Conservation (phyloP, 2,113 vertebrate species). For the Xiphophorus hellerii region DNA sequence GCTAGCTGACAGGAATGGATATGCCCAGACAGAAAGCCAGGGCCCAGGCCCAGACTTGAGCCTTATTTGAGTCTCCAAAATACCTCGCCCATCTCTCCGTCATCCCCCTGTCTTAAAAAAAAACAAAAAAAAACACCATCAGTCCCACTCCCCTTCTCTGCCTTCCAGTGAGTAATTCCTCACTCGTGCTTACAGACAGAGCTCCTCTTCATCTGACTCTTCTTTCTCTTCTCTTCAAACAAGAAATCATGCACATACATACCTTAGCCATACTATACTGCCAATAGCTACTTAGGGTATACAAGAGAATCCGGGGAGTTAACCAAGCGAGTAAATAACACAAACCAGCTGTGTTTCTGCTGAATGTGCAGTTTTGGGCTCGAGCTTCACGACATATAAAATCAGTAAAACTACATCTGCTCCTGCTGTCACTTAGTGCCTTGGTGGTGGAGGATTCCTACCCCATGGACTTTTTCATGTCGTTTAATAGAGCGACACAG, state of each 20-base stretch:
- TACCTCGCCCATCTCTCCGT: constrained; percentile 57
- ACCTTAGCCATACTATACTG: constrained; percentile 49
- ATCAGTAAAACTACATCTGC: constrained; percentile 4
- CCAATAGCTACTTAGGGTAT: constrained; percentile 53
- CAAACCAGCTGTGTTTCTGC: constrained; percentile 70
- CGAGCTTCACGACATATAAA: constrained; percentile 15
- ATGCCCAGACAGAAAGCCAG: constrained; percentile 75
- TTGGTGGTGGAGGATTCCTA: neutral
- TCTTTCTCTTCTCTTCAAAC: constrained; percentile 57
- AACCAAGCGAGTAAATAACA: constrained; percentile 78
- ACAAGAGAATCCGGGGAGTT: constrained; percentile 66
- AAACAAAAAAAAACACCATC: constrained; percentile 22
- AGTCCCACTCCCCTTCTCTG: constrained; percentile 24
- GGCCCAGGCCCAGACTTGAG: constrained; percentile 76
- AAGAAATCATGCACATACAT: constrained; percentile 53
- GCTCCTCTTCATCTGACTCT: constrained; percentile 36
- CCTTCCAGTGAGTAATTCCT: constrained; percentile 40
- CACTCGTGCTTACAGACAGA: constrained; percentile 37
- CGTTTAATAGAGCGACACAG: neutral
- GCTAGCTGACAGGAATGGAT: constrained; percentile 75
- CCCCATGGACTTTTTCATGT: neutral
- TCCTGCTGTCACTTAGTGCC: constrained; percentile 17
- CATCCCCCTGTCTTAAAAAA: constrained; percentile 33
- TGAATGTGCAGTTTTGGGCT: constrained; percentile 48
- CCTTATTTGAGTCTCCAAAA: constrained; percentile 63